Conservation (phyloP, 2,797 vertebrate genomes). For the Sternotherus odoratus region DNA sequence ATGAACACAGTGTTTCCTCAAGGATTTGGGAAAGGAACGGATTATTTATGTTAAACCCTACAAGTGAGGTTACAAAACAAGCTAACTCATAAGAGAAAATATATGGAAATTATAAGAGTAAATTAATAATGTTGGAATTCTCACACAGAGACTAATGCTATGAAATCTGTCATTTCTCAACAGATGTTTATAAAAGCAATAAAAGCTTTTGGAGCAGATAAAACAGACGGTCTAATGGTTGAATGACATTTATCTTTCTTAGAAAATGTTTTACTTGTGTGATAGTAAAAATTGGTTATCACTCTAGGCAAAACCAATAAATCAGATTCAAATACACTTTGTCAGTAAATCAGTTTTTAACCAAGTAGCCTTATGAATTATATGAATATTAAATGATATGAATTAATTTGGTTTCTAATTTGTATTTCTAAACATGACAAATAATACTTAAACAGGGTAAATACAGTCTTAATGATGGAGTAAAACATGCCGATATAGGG, state of each 20-base stretch:
- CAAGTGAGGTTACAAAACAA: neutral
- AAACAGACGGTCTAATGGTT: neutral
- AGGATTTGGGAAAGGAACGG: neutral
- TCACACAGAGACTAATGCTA: neutral
- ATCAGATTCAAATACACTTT: conserved; percentile 25
- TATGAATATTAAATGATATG: neutral
- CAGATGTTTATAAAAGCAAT: conserved; percentile 28
- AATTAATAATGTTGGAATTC: conserved; percentile 13
- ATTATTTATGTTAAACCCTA: neutral
- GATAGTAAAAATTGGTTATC: neutral
- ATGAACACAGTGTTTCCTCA: neutral
- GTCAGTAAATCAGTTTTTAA: neutral
- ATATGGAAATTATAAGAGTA: neutral
- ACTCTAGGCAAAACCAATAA: conserved; percentile 4
- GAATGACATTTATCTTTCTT: conserved; percentile 21
- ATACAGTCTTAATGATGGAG: neutral
- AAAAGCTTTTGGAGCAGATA: conserved; percentile 32
- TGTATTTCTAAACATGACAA: neutral
- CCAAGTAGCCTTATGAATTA: neutral
- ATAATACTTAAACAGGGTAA: neutral
- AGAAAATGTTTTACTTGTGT: neutral
- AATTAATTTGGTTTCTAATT: conserved; percentile 1
- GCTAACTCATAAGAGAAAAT: neutral
- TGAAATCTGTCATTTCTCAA: neutral
- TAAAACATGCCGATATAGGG: fast-evolving